These are phyloP conservation scores for Nymphalis c-album DNA, from an alignment of 2,888 invertebrate genomes.

Conservation along the genomic window DNA sequence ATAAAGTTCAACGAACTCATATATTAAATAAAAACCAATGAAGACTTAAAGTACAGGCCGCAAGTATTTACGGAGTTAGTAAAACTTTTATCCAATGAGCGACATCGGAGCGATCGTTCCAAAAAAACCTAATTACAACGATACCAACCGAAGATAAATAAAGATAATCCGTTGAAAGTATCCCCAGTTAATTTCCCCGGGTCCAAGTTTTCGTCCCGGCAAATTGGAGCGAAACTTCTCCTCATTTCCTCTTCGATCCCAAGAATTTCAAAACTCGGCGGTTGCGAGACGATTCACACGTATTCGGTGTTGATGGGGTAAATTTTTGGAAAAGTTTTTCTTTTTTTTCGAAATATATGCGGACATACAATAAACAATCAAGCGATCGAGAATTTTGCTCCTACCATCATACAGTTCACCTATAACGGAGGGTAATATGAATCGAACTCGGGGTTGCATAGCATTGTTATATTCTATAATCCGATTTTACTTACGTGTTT, in stretches of 20 bases:
- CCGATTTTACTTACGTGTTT: no score
- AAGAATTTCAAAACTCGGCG: slow-evolving; percentile 27
- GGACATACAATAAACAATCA: no score
- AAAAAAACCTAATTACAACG: slow-evolving; percentile 47
- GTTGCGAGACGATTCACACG: slow-evolving; percentile 8
- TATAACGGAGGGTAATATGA: no score
- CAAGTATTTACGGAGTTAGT: neutral
- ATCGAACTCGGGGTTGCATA: no score
- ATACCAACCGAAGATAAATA: slow-evolving; percentile 46
- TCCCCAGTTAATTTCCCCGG: slow-evolving; percentile 50
- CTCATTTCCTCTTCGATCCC: slow-evolving; percentile 57
- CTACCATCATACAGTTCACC: no score
- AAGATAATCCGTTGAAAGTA: slow-evolving; percentile 48
- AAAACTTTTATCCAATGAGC: slow-evolving; percentile 37
- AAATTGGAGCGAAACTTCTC: slow-evolving; percentile 59
- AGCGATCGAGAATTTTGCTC: no score
- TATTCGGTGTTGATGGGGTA: neutral
- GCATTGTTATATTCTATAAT: no score
- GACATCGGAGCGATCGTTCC: slow-evolving; percentile 32
- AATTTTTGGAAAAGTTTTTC: no score
- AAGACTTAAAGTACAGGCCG: neutral
- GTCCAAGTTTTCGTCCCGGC: slow-evolving; percentile 49
- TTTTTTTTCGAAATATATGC: no score
- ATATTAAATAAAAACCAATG: neutral
- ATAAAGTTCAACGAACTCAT: neutral